Evolutionary conservation across 2,888 invertebrate species (phyloP), one percentile per base, ranked within the genome.

Genomic region (Silvanus unidentatus): DNA sequence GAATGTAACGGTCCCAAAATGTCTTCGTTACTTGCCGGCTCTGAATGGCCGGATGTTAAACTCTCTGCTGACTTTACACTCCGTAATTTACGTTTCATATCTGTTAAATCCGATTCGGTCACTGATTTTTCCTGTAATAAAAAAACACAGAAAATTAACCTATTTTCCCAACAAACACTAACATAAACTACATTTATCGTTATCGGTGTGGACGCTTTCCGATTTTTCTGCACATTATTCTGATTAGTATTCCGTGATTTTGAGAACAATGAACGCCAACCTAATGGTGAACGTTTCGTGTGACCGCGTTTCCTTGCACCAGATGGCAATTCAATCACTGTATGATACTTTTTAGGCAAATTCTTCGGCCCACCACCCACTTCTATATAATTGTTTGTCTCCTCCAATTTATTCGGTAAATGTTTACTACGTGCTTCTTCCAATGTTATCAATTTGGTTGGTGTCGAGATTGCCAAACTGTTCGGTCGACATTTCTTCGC

Each of bases 401-500:
- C 72, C 15, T 74, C 71, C 2, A 69, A 68, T 32, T 73, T 73
- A 22, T 74, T 76, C 1, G 76, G 50, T 34, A 78, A 70, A 46
- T 82, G 85, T 49, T 87, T 76, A 58, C 79, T 84, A 55, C 88
- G 78, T 1, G 90, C 91, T 71, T 91, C 90, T 67, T 90, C 90
- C 49, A 91, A 72, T n/a, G 93, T 90, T 40, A 97, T 79, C 14
- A 97, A 73, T 65, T 93, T 89, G 0, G 95, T 90, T 0, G 91
- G 89, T 0, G 94, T 92, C 32, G 92, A 88, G 52, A 94, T 85
- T 1, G 94, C 93, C 11, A 96, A 70, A 45, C 95, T 94, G 68
- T 95, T 95, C 0, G 96, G 96, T 6, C 95, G 75, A 5, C 56
- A 67, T 3, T 65, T 75, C 70, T 65, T 78, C 69, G 65, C 76